Evolutionary conservation across 64 coral and sea anemone species (phyloP), one percentile per base, ranked within the genome.

Genomic region (Montipora efflorescens): DNA sequence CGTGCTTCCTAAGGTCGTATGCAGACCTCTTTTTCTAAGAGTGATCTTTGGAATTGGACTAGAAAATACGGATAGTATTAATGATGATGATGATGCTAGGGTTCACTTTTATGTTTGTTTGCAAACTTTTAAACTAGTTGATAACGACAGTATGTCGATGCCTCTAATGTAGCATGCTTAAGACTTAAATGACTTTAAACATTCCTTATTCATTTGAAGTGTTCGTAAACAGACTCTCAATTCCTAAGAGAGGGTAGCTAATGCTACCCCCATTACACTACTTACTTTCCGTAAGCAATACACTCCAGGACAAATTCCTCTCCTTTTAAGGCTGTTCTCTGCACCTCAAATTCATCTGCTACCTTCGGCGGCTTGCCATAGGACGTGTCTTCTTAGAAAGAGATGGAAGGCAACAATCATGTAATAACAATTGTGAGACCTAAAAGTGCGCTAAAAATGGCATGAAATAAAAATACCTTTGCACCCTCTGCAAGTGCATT

Each of bases 211-310:
- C 36, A 36, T 2, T 36, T 36, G 1, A 36, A 36, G 2, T 36
- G 36, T 36, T 36, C 36, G 36, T 36, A 36, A 36, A 36, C 36
- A 36, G 36, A 36, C 36, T 36, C 36, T 0, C 36, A 36, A 36
- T 36, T 36, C 36, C 36, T 36, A 36, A 36, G 36, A 36, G 36
- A 28, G 28, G 28, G 28, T 28, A 36, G 13, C 1, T 7, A 84
- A 5, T 69, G 19, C 2, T 49, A 21, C 15, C 45, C 45, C 3
- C 28, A 44, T 57, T 57, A 84, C 21, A 1, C 21, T 36, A 89
- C 96, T 92, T 95, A 97, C 96, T 92, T 89, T 74, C 96, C 96
- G 59, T 97, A 97, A 46, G 91, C 96, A 22, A 97, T 92, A 79
- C 96, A 97, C 46, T 97, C 96, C 43, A 97, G 74, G 19, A 92